These are phyloP conservation scores for Danaus chrysippus DNA, from an alignment of 2,888 invertebrate species.

Conservation along the genomic window DNA sequence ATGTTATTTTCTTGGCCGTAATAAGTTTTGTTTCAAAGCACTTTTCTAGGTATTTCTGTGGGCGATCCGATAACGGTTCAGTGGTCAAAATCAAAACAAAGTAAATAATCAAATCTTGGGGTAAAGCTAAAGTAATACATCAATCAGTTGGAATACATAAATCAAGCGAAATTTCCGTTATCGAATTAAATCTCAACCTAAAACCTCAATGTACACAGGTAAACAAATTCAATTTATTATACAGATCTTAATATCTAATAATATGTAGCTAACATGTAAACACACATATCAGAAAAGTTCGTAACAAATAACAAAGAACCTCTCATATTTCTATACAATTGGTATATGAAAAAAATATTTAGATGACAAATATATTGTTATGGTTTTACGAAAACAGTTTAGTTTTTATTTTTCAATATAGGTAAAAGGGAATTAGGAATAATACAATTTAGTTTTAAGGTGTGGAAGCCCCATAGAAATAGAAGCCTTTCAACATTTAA, in stretches of 20 bases:
- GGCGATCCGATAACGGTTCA: conserved; percentile 50
- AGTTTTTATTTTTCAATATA: no score
- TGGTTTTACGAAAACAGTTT: no score
- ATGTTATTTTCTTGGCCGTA: neutral
- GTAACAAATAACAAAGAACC: neutral
- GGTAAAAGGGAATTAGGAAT: no score
- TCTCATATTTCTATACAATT: no score
- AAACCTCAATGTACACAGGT: conserved; percentile 63
- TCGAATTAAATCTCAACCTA: conserved; percentile 71
- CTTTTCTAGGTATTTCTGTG: conserved; percentile 35
- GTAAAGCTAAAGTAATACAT: conserved; percentile 46
- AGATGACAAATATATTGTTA: no score
- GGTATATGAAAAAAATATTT: no score
- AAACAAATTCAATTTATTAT: conserved; percentile 74
- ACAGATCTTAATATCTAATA: conserved; percentile 68
- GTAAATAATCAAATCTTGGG: conserved; percentile 67
- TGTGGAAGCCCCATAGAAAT: no score
- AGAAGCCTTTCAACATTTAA: no score
- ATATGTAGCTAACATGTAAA: conserved; percentile 56
- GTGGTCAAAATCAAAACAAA: conserved; percentile 47
- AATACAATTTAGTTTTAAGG: no score
- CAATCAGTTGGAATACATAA: conserved; percentile 72
- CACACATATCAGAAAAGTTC: conserved; percentile 20
- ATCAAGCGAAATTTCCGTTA: conserved; percentile 71
- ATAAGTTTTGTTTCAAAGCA: conserved; percentile 13